These are phyloP conservation scores for Drosophila kikkawai DNA, from an alignment of 1,140 invertebrate genomes.

Conservation along the genomic window DNA sequence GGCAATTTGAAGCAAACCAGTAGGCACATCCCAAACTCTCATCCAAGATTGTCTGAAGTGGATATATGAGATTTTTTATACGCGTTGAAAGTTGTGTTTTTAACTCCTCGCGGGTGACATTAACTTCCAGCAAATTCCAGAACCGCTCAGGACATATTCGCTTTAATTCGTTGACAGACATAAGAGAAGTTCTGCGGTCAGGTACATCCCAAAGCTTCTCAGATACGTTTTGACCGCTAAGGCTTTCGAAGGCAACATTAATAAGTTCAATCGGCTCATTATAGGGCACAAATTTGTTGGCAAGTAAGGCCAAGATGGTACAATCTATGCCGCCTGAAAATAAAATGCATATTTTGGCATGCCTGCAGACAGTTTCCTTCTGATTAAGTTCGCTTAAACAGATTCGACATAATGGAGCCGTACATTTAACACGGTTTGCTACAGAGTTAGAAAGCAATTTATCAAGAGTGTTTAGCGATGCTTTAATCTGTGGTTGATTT, in stretches of 20 bases:
- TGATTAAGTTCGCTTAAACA: slow-evolving; percentile 83
- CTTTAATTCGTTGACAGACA: slow-evolving; percentile 91
- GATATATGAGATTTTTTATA: slow-evolving; percentile 92
- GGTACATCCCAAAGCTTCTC: slow-evolving; percentile 87
- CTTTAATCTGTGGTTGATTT: slow-evolving; percentile 54
- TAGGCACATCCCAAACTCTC: slow-evolving; percentile 97
- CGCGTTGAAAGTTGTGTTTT: slow-evolving; percentile 86
- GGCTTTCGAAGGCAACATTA: slow-evolving; percentile 96
- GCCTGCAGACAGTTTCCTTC: slow-evolving; percentile 85
- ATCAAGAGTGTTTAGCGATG: slow-evolving; percentile 86
- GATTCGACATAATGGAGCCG: slow-evolving; percentile 89
- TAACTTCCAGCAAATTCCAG: slow-evolving; percentile 89
- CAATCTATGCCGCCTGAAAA: slow-evolving; percentile 99
- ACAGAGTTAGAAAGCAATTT: slow-evolving; percentile 88
- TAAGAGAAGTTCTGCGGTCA: slow-evolving; percentile 91
- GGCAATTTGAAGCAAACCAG: slow-evolving; percentile 96
- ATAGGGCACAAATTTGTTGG: slow-evolving; percentile 89
- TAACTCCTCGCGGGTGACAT: slow-evolving; percentile 91
- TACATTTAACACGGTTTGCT: slow-evolving; percentile 87
- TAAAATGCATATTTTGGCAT: slow-evolving; percentile 93
- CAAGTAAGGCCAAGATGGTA: slow-evolving; percentile 92
- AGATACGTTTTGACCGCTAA: slow-evolving; percentile 14
- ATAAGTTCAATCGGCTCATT: slow-evolving; percentile 95
- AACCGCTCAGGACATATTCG: slow-evolving; percentile 88
- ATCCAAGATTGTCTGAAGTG: slow-evolving; percentile 95